Percentiles rank a stretch among this genome's conserved stretches.
Conservation (phyloP, 37 sponge, comb jelly and placozoan genomes). For the Spongia lamella region DNA sequence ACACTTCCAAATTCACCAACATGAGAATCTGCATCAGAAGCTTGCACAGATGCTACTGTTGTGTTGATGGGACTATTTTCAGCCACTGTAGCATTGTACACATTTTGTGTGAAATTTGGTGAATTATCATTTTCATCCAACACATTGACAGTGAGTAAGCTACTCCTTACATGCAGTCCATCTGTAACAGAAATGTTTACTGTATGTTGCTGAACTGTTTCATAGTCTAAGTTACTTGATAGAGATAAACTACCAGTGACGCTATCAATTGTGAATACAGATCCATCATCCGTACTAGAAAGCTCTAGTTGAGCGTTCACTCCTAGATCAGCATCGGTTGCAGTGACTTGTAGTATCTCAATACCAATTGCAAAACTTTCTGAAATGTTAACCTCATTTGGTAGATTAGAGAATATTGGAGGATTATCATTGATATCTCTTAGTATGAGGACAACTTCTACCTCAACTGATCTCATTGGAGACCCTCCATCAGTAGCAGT, state of each 20-base stretch:
- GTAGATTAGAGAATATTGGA: constrained; percentile 26
- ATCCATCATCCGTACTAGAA: constrained; percentile 33
- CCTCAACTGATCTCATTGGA: background rate
- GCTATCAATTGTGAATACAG: constrained; percentile 26
- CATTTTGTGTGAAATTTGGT: constrained; percentile 31
- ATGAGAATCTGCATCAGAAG: constrained; percentile 13
- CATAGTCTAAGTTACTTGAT: constrained; percentile 39
- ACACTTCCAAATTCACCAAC: too few species aligned
- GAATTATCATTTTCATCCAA: constrained; percentile 62
- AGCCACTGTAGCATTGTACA: too few species aligned
- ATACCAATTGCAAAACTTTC: constrained; percentile 39
- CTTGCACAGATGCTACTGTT: background rate
- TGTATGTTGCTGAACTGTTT: constrained; percentile 3
- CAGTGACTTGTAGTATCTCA: constrained; percentile 30
- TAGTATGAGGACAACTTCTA: constrained; percentile 40
- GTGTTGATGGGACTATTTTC: background rate
- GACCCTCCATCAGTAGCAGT: constrained; percentile 26
- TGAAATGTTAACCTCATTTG: background rate
- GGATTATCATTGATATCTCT: constrained; percentile 61
- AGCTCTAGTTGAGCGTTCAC: constrained; percentile 30
- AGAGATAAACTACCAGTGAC: constrained; percentile 41
- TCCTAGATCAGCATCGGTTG: constrained; percentile 51
- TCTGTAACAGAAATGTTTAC: constrained; percentile 27
- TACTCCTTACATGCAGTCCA: background rate
- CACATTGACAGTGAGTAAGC: constrained; percentile 26